These are phyloP conservation scores for Umimayanthus chanpuru DNA, from an alignment of 92 coral and sea anemone species.

Conservation along the genomic window DNA sequence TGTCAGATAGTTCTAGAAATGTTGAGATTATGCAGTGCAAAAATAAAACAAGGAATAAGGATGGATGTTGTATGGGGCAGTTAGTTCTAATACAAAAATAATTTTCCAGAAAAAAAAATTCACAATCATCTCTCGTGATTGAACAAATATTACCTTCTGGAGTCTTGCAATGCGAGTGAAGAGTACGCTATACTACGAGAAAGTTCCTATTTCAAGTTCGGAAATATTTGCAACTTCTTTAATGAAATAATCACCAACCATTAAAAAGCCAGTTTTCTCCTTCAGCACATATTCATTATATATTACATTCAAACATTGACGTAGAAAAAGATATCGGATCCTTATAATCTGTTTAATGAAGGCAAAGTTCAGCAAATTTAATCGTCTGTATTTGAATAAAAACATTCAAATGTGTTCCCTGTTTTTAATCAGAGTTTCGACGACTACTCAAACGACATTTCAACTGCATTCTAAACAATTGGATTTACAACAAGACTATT, in stretches of 20 bases:
- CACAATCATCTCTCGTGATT: no score
- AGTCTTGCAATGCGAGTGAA: background rate
- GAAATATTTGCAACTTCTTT: no score
- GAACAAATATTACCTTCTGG: no score
- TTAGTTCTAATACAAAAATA: no score
- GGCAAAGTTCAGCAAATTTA: background rate
- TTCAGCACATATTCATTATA: background rate
- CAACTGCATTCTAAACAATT: conserved; percentile 8
- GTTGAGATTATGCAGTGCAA: no score
- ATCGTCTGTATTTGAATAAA: background rate
- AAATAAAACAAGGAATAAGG: no score
- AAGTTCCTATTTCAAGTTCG: no score
- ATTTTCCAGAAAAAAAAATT: no score
- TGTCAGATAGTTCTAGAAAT: no score
- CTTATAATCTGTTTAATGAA: background rate
- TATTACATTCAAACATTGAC: background rate
- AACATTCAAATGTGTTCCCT: background rate
- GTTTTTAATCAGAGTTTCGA: background rate
- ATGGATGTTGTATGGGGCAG: no score
- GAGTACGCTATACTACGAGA: background rate
- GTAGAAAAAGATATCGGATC: background rate
- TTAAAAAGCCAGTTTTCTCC: background rate
- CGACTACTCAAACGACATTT: conserved; percentile 22
- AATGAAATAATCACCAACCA: background rate
- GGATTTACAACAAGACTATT: conserved; percentile 9